phyloP scores from a whole-genome alignment of 2,888 invertebrate genomes.

The Zygaena filipendulae region DNA sequence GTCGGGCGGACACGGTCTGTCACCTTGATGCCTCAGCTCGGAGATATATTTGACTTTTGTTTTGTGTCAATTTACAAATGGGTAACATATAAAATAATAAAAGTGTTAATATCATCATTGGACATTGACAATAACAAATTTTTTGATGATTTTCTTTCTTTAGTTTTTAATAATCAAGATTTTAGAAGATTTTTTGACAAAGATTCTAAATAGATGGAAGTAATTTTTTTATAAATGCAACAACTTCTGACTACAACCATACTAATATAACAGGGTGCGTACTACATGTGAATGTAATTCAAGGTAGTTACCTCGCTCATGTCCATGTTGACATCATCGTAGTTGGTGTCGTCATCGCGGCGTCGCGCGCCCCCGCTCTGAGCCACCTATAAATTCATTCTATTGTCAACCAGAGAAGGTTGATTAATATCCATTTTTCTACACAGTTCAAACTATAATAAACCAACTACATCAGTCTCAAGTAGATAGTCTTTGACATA shows the following conservation, averaged over 20 bases:
- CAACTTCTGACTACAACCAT: too few relatives aligned
- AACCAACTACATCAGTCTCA: too few relatives aligned
- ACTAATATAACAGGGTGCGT: conserved; percentile 2
- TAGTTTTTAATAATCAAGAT: conserved; percentile 17
- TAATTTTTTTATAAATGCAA: too few relatives aligned
- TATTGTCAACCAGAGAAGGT: conserved; percentile 72
- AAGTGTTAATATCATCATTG: conserved; percentile 68
- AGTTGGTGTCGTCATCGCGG: conserved; percentile 73
- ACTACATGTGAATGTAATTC: too few relatives aligned
- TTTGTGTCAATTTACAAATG: conserved; percentile 69
- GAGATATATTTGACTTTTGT: conserved; percentile 64
- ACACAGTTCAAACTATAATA: not conserved
- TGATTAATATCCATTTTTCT: conserved; percentile 40
- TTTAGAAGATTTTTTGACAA: conserved; percentile 3
- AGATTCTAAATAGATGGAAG: too few relatives aligned
- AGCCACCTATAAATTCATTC: conserved; percentile 65
- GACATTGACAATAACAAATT: conserved; percentile 43
- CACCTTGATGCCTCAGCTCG: conserved; percentile 41
- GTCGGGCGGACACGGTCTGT: conserved; percentile 26
- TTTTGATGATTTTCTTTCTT: too few relatives aligned
- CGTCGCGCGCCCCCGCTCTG: conserved; percentile 30
- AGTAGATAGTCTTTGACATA: too few relatives aligned
- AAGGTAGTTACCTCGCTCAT: conserved; percentile 76
- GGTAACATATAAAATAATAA: conserved; percentile 69
- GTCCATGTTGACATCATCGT: conserved; percentile 83